phyloP scores from a whole-genome alignment of 2,797 vertebrate species.

The Tapera naevia region DNA sequence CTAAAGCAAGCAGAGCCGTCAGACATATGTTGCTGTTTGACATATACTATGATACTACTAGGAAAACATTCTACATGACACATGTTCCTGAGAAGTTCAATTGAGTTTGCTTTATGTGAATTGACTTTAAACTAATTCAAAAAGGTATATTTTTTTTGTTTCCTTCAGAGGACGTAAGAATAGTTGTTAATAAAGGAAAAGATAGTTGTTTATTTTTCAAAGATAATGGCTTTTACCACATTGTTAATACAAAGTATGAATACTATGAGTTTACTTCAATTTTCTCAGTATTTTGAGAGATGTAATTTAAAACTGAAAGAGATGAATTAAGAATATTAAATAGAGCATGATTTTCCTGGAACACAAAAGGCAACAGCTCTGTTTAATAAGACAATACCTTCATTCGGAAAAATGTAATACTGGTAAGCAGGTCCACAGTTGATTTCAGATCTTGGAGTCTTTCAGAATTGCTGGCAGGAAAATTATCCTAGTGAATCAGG shows the following conservation, averaged over 20 bases:
- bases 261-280: background rate
- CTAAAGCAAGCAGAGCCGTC: background rate
- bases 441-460: constrained; percentile 95
- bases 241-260: background rate
- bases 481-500: constrained; percentile 87
- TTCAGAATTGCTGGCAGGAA: constrained; percentile 92
- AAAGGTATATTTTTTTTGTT: background rate
- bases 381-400: constrained; percentile 80
- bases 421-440: constrained; percentile 95
- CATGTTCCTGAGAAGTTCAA: background rate
- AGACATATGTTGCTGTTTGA: background rate
- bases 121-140: background rate
- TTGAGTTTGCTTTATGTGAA: background rate
- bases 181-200: background rate
- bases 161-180: background rate
- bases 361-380: background rate
- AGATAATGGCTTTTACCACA: background rate
- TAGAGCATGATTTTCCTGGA: background rate
- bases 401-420: constrained; percentile 98
- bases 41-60: background rate
- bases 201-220: background rate
- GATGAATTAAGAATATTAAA: background rate
- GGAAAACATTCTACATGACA: background rate
- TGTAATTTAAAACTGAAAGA: background rate
- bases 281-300: background rate